Conservation (phyloP, 1,140 invertebrate genomes). For the Sipha flava region DNA sequence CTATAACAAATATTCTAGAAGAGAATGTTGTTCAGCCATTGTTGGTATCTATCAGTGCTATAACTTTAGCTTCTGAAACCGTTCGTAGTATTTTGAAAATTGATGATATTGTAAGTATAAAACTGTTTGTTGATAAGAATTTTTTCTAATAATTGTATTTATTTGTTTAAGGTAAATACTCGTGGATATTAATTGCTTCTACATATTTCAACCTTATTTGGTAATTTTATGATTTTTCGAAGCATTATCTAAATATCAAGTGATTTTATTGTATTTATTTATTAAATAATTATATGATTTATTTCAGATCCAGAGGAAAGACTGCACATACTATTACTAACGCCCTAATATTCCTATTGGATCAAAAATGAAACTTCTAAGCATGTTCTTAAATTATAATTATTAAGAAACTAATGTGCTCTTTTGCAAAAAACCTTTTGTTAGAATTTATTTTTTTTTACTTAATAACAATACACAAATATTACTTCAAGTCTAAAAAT, state of each 20-base stretch:
- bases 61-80: slow-evolving; percentile 92
- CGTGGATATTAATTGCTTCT: not conserved
- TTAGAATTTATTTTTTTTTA: slow-evolving; percentile 19
- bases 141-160: not conserved
- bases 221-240: too few species aligned
- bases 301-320: slow-evolving; percentile 17
- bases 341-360: not conserved
- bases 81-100: slow-evolving; percentile 97
- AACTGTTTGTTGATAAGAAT: not conserved
- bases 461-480: not conserved
- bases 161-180: slow-evolving; percentile 29
- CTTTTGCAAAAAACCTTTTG: not conserved
- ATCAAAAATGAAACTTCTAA: not conserved
- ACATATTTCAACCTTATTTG: not conserved
- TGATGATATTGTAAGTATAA: slow-evolving; percentile 83
- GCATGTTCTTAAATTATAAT: not conserved
- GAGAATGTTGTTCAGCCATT: slow-evolving; percentile 97
- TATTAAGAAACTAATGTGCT: not conserved
- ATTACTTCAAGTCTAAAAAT: not conserved
- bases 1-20: slow-evolving; percentile 91
- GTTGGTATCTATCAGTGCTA: slow-evolving; percentile 86
- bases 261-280: not conserved
- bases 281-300: not conserved
- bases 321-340: slow-evolving; percentile 23
- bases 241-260: too few species aligned